A percentile compares a stretch with the other conserved stretches of the same genome.
Evolutionary conservation across 2,888 invertebrate genomes (phyloP).

Genomic region (Thymelicus lineola): DNA sequence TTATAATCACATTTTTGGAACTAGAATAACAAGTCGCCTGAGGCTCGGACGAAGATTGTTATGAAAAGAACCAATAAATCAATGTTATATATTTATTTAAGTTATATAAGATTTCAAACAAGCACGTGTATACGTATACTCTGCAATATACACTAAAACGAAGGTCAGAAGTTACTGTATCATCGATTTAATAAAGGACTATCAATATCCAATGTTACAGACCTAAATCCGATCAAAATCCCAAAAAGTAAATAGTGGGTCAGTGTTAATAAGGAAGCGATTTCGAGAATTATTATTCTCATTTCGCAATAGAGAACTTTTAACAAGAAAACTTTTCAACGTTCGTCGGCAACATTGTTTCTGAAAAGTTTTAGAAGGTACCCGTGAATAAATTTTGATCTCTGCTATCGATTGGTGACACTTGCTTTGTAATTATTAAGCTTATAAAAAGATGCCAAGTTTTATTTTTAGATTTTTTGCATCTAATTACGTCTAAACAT

Average conservation of each 20-base stretch:
- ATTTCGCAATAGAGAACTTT: conserved; percentile 81
- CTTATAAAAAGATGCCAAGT: neutral
- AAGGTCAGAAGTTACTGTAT: too few species aligned
- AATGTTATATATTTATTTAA: neutral
- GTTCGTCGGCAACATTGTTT: conserved; percentile 76
- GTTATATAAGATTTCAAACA: neutral
- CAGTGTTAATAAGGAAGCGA: conserved; percentile 70
- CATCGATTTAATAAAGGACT: neutral
- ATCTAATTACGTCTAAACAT: neutral
- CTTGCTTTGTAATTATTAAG: conserved; percentile 12
- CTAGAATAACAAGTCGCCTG: neutral
- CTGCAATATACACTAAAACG: too few species aligned
- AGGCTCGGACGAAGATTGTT: neutral
- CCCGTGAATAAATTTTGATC: conserved; percentile 74
- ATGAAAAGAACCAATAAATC: neutral
- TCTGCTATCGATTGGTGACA: conserved; percentile 53
- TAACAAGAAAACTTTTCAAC: conserved; percentile 83
- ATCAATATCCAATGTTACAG: neutral
- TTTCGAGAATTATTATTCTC: conserved; percentile 81
- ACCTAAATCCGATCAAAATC: neutral
- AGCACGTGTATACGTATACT: too few species aligned
- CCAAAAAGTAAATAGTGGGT: conserved; percentile 56
- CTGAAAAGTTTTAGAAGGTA: conserved; percentile 69
- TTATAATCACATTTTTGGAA: conserved; percentile 16
- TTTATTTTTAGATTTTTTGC: neutral